Conservation (phyloP, 1,140 invertebrate genomes). For the Drosophila tani region DNA sequence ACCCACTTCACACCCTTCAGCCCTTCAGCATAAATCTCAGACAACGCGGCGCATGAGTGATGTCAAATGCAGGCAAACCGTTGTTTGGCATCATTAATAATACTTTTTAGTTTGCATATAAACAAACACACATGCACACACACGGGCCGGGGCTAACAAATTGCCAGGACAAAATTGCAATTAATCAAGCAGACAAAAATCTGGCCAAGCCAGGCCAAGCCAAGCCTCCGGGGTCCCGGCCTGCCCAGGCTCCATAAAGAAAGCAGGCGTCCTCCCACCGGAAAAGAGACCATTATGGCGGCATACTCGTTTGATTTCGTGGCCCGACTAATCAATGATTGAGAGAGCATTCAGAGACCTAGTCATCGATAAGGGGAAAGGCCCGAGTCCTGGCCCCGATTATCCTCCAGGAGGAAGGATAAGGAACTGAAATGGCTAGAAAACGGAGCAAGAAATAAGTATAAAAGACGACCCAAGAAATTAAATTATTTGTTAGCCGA, state of each 20-base stretch:
- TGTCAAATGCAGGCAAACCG: constrained; percentile 69
- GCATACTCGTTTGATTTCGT: constrained; percentile 33
- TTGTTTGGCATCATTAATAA: constrained; percentile 71
- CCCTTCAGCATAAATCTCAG: constrained; percentile 65
- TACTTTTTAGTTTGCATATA: constrained; percentile 71
- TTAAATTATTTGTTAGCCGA: constrained; percentile 76
- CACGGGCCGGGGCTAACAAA: constrained; percentile 42
- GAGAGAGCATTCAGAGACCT: constrained; percentile 17
- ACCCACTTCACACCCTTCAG: constrained; percentile 17
- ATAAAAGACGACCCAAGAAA: constrained; percentile 66
- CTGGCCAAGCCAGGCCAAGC: constrained; percentile 32
- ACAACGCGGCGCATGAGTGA: constrained; percentile 76
- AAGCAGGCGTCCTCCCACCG: background rate
- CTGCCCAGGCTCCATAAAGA: background rate
- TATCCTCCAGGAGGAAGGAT: constrained; percentile 11
- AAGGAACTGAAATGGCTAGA: constrained; percentile 14
- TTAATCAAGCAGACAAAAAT: constrained; percentile 81
- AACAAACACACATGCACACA: background rate
- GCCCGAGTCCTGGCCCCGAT: constrained; percentile 14
- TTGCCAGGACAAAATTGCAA: constrained; percentile 62
- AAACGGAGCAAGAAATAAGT: constrained; percentile 9
- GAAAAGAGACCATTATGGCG: constrained; percentile 26
- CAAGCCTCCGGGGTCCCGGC: too few species aligned
- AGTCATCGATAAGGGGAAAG: constrained; percentile 34
- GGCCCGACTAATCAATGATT: constrained; percentile 44